Conservation (phyloP, 2,888 invertebrate genomes). For the Microctonus brassicae region DNA sequence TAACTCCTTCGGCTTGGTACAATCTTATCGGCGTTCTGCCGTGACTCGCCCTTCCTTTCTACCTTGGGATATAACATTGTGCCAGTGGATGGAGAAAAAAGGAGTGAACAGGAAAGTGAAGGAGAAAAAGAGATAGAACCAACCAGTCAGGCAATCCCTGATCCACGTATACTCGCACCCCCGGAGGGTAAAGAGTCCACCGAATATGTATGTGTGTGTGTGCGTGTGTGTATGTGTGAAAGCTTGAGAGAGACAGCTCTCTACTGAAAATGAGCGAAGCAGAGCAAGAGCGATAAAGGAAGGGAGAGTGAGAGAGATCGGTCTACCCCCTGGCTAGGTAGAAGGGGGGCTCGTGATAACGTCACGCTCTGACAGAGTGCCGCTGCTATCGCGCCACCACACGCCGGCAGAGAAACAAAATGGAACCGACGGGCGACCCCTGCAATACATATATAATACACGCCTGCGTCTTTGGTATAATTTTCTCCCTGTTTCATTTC, state of each 20-base stretch:
- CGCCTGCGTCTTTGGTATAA: constrained; percentile 18
- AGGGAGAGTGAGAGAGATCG: constrained; percentile 29
- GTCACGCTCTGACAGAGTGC: constrained; percentile 73
- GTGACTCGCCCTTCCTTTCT: constrained; percentile 42
- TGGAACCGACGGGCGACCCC: constrained; percentile 66
- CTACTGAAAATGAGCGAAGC: not conserved
- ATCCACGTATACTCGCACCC: constrained; percentile 62
- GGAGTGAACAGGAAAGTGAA: constrained; percentile 42
- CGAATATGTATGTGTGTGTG: too few relatives aligned
- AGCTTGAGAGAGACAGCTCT: constrained; percentile 24
- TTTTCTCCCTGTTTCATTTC: constrained; percentile 29
- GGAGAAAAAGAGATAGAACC: constrained; percentile 44
- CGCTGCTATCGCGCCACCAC: constrained; percentile 72
- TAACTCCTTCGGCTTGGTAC: constrained; percentile 61
- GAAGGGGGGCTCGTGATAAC: constrained; percentile 71
- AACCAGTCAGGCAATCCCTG: constrained; percentile 60
- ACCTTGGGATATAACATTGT: constrained; percentile 25
- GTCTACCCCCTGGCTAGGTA: constrained; percentile 58
- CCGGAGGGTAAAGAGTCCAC: constrained; percentile 45
- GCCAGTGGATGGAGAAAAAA: constrained; percentile 41
- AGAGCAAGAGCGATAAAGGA: constrained; percentile 39
- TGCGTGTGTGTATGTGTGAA: constrained; percentile 19
- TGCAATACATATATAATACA: constrained; percentile 22
- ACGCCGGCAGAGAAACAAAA: constrained; percentile 72
- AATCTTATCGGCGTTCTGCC: constrained; percentile 62